phyloP scores from a whole-genome alignment of 2,113 vertebrate genomes.

The Pomatostomus ruficeps region DNA sequence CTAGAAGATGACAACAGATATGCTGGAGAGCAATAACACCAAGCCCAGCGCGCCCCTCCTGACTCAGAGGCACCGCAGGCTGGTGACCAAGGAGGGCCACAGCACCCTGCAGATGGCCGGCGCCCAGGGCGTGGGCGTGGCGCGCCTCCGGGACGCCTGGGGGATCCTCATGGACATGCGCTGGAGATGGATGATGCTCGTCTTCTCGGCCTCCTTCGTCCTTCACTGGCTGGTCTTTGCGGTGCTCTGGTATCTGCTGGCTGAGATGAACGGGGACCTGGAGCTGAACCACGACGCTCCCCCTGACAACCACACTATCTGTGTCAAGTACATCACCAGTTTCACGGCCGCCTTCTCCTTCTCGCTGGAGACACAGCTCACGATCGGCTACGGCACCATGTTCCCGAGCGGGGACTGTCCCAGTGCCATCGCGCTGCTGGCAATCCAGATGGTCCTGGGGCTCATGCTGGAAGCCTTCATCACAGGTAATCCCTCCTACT shows the following conservation, averaged over 20 bases:
- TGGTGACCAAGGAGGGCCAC: slow-evolving; percentile 93
- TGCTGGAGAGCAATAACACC: slow-evolving; percentile 68
- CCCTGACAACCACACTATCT: slow-evolving; percentile 90
- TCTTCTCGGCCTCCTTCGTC: slow-evolving; percentile 91
- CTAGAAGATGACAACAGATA: slow-evolving; percentile 61
- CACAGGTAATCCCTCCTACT: slow-evolving; percentile 81
- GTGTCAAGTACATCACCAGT: slow-evolving; percentile 94
- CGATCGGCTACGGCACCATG: slow-evolving; percentile 97
- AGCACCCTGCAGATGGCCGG: slow-evolving; percentile 75
- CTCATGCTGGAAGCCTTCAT: slow-evolving; percentile 97
- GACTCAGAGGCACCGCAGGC: slow-evolving; percentile 72
- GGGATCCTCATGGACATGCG: slow-evolving; percentile 91
- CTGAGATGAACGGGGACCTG: slow-evolving; percentile 93
- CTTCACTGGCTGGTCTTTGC: slow-evolving; percentile 96
- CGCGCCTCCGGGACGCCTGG: slow-evolving; percentile 87
- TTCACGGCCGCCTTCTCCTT: slow-evolving; percentile 97
- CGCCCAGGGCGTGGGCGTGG: slow-evolving; percentile 72
- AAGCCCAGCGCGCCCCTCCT: slow-evolving; percentile 82
- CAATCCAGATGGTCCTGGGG: slow-evolving; percentile 95
- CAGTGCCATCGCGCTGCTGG: slow-evolving; percentile 89
- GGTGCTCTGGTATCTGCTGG: slow-evolving; percentile 93
- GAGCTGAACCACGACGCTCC: slow-evolving; percentile 87
- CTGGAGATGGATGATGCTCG: slow-evolving; percentile 95
- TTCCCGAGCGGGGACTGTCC: slow-evolving; percentile 95
- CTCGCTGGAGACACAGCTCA: slow-evolving; percentile 95